A percentile compares a stretch with the other conserved stretches of the same genome.
Conservation (phyloP, 2,113 vertebrate genomes). For the Regulus satrapa region DNA sequence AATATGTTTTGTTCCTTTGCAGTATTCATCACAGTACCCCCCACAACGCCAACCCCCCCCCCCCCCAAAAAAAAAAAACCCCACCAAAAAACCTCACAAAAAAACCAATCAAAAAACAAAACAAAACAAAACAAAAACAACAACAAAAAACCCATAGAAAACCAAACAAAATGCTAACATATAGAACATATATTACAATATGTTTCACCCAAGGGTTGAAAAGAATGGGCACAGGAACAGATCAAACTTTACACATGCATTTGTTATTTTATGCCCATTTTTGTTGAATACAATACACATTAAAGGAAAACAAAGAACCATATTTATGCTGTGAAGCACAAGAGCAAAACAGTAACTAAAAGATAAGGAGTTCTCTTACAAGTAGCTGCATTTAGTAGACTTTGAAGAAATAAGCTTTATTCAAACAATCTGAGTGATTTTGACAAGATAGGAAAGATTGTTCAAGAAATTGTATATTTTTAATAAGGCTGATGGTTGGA, state of each 20-base stretch:
- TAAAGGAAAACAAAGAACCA: neutral
- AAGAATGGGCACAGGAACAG: neutral
- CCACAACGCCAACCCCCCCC: too few species aligned
- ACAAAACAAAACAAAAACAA: too few species aligned
- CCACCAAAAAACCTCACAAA: too few species aligned
- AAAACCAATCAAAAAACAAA: too few species aligned
- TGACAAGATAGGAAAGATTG: neutral
- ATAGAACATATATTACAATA: neutral
- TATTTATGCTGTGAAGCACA: neutral
- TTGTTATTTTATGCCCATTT: neutral
- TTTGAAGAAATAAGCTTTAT: neutral
- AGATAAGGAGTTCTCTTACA: neutral
- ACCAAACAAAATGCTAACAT: neutral
- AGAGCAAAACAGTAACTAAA: neutral
- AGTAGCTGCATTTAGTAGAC: neutral
- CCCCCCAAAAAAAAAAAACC: too few species aligned
- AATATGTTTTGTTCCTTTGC: constrained; percentile 6
- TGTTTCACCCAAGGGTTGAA: neutral
- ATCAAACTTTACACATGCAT: neutral
- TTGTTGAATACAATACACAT: neutral
- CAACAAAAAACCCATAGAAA: too few species aligned
- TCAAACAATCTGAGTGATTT: neutral
- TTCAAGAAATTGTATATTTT: neutral
- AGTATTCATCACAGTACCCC: neutral
- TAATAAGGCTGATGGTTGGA: neutral